A percentile compares a stretch with the other conserved stretches of the same genome.
Evolutionary conservation across 2,113 vertebrate genomes (phyloP).

Genomic region (Pseudolaguvia tuberculata): DNA sequence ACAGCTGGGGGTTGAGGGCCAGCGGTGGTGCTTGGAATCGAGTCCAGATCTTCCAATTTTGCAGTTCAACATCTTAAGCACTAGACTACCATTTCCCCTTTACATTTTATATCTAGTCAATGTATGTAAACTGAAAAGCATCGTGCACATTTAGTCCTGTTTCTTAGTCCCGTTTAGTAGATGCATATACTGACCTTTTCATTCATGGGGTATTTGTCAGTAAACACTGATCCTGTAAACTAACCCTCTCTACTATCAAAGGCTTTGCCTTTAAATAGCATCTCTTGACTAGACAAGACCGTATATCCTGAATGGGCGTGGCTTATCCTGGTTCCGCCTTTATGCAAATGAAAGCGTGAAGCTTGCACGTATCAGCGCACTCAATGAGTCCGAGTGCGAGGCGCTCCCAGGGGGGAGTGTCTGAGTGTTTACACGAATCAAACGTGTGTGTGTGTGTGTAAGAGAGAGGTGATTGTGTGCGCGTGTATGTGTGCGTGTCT

Average conservation of each 20-base stretch:
- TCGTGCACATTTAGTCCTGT: not conserved
- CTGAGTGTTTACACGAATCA: conserved; percentile 47
- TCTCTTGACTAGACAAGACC: not conserved
- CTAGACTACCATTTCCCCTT: too few species aligned
- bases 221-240: not conserved
- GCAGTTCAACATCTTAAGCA: not conserved
- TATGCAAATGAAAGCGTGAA: conserved; percentile 64
- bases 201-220: not conserved
- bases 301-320: conserved; percentile 12
- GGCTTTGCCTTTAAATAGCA: not conserved
- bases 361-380: conserved; percentile 53
- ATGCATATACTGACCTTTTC: not conserved
- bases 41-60: too few species aligned
- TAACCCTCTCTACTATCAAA: not conserved
- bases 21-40: too few species aligned
- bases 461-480: conserved; percentile 50
- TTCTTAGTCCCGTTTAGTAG: too few species aligned
- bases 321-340: conserved; percentile 57
- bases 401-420: conserved; percentile 56
- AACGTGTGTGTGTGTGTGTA: conserved; percentile 43
- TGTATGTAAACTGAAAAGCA: not conserved
- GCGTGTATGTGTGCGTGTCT: conserved; percentile 43
- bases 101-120: not conserved
- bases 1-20: too few species aligned
- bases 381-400: conserved; percentile 53